Percentiles rank a stretch among this genome's conserved stretches.
Conservation (phyloP, 2,113 vertebrate species). For the Lepisosteus oculatus region DNA sequence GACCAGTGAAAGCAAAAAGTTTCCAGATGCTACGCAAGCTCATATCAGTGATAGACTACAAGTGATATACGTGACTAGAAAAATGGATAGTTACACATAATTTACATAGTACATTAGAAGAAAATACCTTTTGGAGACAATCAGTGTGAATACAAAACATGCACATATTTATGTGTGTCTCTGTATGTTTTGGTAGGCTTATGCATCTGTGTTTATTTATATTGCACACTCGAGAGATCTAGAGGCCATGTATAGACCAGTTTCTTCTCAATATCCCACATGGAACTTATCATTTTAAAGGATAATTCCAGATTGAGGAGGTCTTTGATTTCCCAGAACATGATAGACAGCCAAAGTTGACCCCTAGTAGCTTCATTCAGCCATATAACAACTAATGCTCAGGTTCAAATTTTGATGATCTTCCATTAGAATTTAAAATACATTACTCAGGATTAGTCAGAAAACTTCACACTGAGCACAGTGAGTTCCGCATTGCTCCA, state of each 20-base stretch:
- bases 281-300: slow-evolving; percentile 3
- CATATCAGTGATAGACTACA: too few species aligned
- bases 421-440: slow-evolving; percentile 33
- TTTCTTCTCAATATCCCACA: neutral
- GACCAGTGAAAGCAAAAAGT: too few species aligned
- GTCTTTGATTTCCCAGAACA: neutral
- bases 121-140: too few species aligned
- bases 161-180: slow-evolving; percentile 13
- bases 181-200: slow-evolving; percentile 29
- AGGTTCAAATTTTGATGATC: slow-evolving; percentile 7
- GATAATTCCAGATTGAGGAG: neutral
- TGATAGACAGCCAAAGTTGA: neutral
- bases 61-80: too few species aligned
- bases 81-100: too few species aligned
- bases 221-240: slow-evolving; percentile 8
- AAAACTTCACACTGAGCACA: slow-evolving; percentile 52
- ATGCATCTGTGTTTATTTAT: slow-evolving; percentile 26
- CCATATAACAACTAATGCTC: neutral
- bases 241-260: too few species aligned
- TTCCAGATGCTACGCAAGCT: too few species aligned
- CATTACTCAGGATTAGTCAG: slow-evolving; percentile 29
- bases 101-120: too few species aligned
- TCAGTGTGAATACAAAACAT: too few species aligned
- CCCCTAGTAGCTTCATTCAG: neutral
- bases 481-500: slow-evolving; percentile 19